phyloP scores from a whole-genome alignment of 1,140 invertebrate species.

The Nymphalis io region DNA sequence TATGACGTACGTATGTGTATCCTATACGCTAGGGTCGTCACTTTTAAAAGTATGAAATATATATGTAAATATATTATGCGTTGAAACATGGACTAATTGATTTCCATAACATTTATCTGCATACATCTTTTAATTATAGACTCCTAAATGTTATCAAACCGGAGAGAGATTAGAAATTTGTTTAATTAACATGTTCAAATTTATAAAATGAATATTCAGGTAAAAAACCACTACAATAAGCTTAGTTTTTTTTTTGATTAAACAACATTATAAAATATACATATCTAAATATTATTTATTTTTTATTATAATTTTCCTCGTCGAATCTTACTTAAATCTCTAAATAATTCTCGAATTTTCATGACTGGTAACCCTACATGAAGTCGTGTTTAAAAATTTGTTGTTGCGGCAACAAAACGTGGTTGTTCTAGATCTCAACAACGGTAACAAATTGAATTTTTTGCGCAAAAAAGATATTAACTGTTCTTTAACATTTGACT shows the following conservation, averaged over 20 bases:
- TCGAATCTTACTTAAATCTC: no score
- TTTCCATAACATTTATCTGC: no score
- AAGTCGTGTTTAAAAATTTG: constrained; percentile 20
- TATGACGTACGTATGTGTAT: neutral
- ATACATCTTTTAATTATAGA: no score
- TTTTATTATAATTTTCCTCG: neutral
- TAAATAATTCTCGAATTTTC: neutral
- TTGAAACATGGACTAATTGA: no score
- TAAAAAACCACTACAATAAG: no score
- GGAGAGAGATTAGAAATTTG: no score
- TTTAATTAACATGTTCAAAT: no score
- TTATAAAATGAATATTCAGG: no score
- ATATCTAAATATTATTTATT: neutral
- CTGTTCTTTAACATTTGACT: neutral
- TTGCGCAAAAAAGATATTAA: constrained; percentile 6
- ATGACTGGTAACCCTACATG: constrained; percentile 11
- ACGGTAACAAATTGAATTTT: constrained; percentile 22
- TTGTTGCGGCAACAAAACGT: constrained; percentile 28
- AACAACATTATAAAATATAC: no score
- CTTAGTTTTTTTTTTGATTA: no score
- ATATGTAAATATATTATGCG: neutral
- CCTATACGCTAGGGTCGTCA: neutral
- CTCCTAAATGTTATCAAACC: no score
- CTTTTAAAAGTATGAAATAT: neutral
- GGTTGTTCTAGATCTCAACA: constrained; percentile 30